A percentile compares a stretch with the other conserved stretches of the same genome.
These are phyloP conservation scores for Metalampra italica DNA, from an alignment of 2,888 invertebrate genomes.

Conservation along the genomic window DNA sequence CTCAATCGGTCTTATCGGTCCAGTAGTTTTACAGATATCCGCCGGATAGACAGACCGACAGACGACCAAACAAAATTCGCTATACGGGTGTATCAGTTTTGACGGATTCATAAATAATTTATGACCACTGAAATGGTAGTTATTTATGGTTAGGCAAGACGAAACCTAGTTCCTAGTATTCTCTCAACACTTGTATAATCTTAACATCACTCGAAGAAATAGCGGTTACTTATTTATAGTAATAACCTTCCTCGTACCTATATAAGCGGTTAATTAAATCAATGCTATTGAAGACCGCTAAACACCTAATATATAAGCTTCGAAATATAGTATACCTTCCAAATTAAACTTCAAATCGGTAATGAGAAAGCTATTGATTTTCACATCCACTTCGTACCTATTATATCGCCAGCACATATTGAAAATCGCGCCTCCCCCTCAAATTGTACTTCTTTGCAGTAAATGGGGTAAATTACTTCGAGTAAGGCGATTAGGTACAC, in stretches of 20 bases:
- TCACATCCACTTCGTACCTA: neutral
- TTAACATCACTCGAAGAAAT: too few relatives aligned
- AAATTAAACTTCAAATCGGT: neutral
- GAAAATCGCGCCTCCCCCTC: conserved; percentile 4
- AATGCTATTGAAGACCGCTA: neutral
- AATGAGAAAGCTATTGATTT: neutral
- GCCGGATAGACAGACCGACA: too few relatives aligned
- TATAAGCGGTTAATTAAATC: neutral
- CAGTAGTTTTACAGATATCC: too few relatives aligned
- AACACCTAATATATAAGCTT: neutral
- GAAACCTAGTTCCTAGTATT: too few relatives aligned
- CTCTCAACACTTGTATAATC: too few relatives aligned
- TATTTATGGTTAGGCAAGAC: too few relatives aligned
- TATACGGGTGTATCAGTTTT: too few relatives aligned
- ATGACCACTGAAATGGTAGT: too few relatives aligned
- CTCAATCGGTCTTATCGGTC: too few relatives aligned
- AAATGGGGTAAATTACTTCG: conserved; percentile 5
- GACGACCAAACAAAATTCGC: too few relatives aligned
- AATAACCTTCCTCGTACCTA: neutral
- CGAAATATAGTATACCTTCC: neutral
- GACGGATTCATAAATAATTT: too few relatives aligned
- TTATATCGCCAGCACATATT: conserved; percentile 5
- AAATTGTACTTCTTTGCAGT: conserved; percentile 5
- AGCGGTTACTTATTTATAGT: neutral
- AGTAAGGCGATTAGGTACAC: neutral